These are phyloP conservation scores for Heteropelma amictum DNA, from an alignment of 2,888 invertebrate genomes.

Conservation along the genomic window DNA sequence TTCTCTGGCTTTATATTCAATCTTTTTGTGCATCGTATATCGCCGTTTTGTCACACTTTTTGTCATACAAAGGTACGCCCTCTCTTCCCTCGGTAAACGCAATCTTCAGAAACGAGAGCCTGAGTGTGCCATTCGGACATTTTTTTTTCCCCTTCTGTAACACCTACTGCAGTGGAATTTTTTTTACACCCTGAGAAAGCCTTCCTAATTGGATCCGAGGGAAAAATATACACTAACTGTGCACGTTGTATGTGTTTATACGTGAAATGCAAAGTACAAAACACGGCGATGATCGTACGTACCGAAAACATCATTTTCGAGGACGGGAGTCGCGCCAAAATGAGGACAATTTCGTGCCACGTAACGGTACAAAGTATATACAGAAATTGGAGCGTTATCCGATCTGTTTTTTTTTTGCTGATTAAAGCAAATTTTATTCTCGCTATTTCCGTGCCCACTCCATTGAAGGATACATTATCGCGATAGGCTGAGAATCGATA, in stretches of 20 bases:
- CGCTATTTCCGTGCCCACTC: too few species aligned
- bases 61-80: too few species aligned
- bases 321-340: neutral
- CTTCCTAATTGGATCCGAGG: constrained; percentile 32
- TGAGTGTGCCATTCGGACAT: neutral
- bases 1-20: neutral
- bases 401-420: too few species aligned
- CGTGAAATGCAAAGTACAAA: neutral
- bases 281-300: neutral
- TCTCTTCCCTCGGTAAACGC: neutral
- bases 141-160: neutral
- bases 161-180: neutral
- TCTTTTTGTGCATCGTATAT: neutral
- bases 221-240: neutral
- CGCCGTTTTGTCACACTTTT: neutral
- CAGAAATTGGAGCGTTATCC: too few species aligned
- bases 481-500: too few species aligned
- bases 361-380: neutral
- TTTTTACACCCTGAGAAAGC: constrained; percentile 5
- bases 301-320: neutral
- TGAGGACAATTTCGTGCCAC: neutral
- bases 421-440: too few species aligned
- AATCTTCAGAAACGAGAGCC: neutral
- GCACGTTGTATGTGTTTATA: neutral
- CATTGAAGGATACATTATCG: too few species aligned